Conservation (phyloP, 2,113 vertebrate genomes). For the Sorex fumeus region DNA sequence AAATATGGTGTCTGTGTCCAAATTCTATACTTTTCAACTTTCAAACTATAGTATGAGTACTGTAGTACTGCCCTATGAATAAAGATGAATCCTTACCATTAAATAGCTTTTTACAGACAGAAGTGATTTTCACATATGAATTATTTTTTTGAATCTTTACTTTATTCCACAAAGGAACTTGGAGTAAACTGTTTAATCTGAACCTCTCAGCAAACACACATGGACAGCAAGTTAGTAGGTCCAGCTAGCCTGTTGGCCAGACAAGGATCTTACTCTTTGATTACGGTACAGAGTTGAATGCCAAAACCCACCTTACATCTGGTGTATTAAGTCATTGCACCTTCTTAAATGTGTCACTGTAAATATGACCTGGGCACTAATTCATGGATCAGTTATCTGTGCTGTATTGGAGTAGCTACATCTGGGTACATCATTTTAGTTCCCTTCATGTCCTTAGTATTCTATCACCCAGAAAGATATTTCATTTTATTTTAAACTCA, state of each 20-base stretch:
- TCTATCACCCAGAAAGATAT: slow-evolving; percentile 70
- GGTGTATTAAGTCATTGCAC: background rate
- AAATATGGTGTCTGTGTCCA: slow-evolving; percentile 28
- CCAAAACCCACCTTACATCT: background rate
- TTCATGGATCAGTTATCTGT: background rate
- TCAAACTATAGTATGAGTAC: background rate
- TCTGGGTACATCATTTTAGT: background rate
- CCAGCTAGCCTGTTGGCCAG: background rate
- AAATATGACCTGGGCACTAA: background rate
- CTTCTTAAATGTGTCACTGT: slow-evolving; percentile 30
- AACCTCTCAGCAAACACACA: background rate
- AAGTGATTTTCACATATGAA: slow-evolving; percentile 7
- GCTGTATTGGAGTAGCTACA: background rate
- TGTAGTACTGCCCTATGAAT: background rate
- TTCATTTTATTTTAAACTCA: slow-evolving; percentile 79
- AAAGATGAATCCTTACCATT: background rate
- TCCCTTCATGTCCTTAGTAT: slow-evolving; percentile 63
- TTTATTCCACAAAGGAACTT: slow-evolving; percentile 1
- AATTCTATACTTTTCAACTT: background rate
- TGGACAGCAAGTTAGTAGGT: background rate
- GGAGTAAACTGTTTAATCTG: background rate
- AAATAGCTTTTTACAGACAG: background rate
- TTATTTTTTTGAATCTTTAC: background rate
- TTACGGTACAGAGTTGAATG: background rate
- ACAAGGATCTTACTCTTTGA: background rate